Percentiles rank a stretch among this genome's conserved stretches.
Evolutionary conservation across 2,113 vertebrate species (phyloP).

Genomic region (pig (Sus scrofa)): DNA sequence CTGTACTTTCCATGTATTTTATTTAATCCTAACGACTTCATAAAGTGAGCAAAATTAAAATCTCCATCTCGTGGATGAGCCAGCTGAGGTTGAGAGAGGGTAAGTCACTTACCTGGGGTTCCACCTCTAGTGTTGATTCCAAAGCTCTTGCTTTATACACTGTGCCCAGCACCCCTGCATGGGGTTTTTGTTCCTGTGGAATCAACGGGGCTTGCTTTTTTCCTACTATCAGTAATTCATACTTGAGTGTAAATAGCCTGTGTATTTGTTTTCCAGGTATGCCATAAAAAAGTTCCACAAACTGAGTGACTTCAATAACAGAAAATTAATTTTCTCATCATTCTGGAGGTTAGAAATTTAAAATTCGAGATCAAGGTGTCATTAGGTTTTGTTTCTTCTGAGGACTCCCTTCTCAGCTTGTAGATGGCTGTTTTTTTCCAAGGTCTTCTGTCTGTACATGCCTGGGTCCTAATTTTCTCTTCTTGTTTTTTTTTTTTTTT

Average conservation of each 20-base stretch:
- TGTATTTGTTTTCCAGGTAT: neutral
- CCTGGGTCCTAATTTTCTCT: neutral
- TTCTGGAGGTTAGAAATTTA: neutral
- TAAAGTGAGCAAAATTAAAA: neutral
- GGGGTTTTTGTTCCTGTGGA: neutral
- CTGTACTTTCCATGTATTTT: neutral
- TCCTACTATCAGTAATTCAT: neutral
- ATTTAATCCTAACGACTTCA: neutral
- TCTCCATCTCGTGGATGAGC: neutral
- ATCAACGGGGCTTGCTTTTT: neutral
- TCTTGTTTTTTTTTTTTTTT: too few relatives aligned
- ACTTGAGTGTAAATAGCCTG: neutral
- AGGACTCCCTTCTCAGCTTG: neutral
- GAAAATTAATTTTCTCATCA: neutral
- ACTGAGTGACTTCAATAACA: neutral
- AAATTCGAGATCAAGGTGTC: neutral
- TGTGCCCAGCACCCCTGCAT: neutral
- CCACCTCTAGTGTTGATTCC: neutral
- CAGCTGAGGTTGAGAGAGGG: neutral
- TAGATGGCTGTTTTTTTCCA: neutral
- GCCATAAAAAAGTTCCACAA: neutral
- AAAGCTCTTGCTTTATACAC: neutral
- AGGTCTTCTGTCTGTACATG: neutral
- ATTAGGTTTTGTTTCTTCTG: neutral
- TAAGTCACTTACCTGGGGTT: neutral